These are phyloP conservation scores for Parotocinclus haroldoi DNA, from an alignment of 2,797 vertebrate species.

Conservation along the genomic window DNA sequence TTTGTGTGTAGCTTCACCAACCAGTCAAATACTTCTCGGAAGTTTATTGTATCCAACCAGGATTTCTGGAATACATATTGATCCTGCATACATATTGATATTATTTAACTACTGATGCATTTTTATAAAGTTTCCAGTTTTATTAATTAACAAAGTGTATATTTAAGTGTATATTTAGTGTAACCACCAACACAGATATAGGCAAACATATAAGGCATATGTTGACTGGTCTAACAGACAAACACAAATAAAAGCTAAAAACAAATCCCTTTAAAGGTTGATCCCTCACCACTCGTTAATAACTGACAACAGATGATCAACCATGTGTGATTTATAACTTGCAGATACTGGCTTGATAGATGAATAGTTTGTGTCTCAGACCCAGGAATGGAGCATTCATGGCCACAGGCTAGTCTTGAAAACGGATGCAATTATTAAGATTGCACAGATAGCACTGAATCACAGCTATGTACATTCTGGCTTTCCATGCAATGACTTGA, in stretches of 20 bases:
- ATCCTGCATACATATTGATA: too few relatives aligned
- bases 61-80: too few relatives aligned
- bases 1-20: too few relatives aligned
- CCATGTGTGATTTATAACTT: conserved; percentile 36
- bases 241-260: background rate
- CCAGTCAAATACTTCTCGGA: too few relatives aligned
- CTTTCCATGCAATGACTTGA: background rate
- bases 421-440: conserved; percentile 31
- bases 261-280: background rate
- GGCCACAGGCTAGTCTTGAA: conserved; percentile 15
- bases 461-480: conserved; percentile 4
- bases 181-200: too few relatives aligned
- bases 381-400: conserved; percentile 18
- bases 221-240: background rate
- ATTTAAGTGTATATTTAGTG: too few relatives aligned
- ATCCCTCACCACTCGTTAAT: conserved; percentile 13
- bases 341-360: conserved; percentile 38
- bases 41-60: too few relatives aligned
- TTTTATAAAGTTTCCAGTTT: too few relatives aligned
- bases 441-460: conserved; percentile 17
- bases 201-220: too few relatives aligned
- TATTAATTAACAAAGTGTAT: too few relatives aligned
- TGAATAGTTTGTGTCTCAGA: conserved; percentile 16
- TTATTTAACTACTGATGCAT: too few relatives aligned
- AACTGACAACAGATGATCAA: conserved; percentile 40